Evolutionary conservation across 2,113 vertebrate species (phyloP), one percentile per base, ranked within the genome.

Genomic region (Podarcis muralis): DNA sequence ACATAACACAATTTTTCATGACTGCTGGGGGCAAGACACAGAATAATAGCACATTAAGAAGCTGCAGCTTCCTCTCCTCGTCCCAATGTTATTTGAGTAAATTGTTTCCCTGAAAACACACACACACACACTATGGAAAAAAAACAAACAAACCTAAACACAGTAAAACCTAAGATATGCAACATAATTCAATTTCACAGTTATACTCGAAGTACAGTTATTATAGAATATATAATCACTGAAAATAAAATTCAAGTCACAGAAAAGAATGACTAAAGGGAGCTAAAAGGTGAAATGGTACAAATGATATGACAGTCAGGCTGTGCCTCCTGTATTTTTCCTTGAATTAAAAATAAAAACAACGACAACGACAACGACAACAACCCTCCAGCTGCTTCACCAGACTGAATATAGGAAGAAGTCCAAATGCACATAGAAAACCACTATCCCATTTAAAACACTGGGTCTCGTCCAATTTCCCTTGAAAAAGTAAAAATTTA

Each of bases 181-280:
- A 98, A 98, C 97, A 98, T 98, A 96, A 97, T 97, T 97, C 95
- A 98, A 97, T 96, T 98, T 98, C 98, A 99, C 98, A 98, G 98
- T 98, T 98, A 99, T 98, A 99, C 98, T 97, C 96, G 97, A 98
- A 98, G 97, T 97, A 97, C 96, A 97, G 94, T 96, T 97, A 98
- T 88, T 96, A 98, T 89, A 97, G 95, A 97, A 97, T 97, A 97
- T 94, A 94, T 91, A 96, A 96, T 95, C 93, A 97, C 88, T 95
- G 95, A 95, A 97, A 96, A 97, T 96, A 96, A 97, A 97, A 95
- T 98, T 98, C 97, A 98, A 98, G 98, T 98, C 97, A 97, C 93
- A 97, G 96, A 97, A 98, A 97, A 98, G 97, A 97, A 95, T 27
- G 92, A 97, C 86, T 92, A 92, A 90, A 95, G 92, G 89, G 90